Percentiles rank a stretch among this genome's conserved stretches.
Conservation (phyloP, 2,113 vertebrate genomes). For the Antechinus stuartii region DNA sequence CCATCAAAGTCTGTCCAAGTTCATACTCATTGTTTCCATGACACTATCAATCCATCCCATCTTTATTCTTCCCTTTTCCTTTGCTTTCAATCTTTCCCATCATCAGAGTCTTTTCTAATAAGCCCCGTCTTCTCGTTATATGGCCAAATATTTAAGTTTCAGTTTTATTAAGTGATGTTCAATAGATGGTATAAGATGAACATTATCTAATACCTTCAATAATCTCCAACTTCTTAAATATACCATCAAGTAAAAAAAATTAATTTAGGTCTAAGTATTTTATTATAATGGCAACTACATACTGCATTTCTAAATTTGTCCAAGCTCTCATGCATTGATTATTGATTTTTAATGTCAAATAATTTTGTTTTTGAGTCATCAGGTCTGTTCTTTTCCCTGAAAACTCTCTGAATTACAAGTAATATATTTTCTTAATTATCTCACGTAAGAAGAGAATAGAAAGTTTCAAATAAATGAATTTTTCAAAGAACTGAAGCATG, state of each 20-base stretch:
- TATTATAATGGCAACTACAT: neutral
- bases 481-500: neutral
- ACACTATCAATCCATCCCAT: neutral
- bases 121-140: neutral
- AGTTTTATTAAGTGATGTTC: neutral
- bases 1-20: neutral
- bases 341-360: neutral
- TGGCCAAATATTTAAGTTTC: neutral
- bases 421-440: neutral
- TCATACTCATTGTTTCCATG: neutral
- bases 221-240: neutral
- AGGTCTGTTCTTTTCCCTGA: neutral
- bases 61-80: neutral
- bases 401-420: neutral
- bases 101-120: neutral
- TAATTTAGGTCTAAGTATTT: neutral
- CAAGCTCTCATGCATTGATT: neutral
- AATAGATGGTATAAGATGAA: neutral
- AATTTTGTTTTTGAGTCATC: neutral
- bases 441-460: neutral
- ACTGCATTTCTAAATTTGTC: neutral
- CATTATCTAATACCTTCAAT: neutral
- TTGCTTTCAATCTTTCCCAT: neutral
- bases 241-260: neutral
- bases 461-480: neutral